phyloP scores from a whole-genome alignment of 64 coral and sea anemone species.

The Stichodactyla helianthus region DNA sequence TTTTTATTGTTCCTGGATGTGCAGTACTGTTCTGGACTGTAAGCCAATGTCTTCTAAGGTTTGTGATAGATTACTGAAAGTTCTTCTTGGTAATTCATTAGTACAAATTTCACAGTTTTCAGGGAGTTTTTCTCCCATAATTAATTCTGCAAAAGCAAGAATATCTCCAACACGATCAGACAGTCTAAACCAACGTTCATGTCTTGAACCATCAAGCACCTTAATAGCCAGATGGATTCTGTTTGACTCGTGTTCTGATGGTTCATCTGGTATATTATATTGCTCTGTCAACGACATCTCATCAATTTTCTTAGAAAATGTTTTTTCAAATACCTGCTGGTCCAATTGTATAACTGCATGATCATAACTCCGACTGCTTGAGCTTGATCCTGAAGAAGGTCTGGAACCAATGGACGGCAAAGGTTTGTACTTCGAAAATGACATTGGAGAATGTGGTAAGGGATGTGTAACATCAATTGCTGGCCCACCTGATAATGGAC shows the following conservation, averaged over 20 bases:
- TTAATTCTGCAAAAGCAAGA: constrained; percentile 67
- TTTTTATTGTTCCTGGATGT: constrained; percentile 53
- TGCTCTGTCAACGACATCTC: background rate
- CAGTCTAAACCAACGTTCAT: constrained; percentile 80
- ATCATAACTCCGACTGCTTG: background rate
- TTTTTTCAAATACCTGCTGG: background rate
- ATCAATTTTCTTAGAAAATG: background rate
- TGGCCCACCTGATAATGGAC: background rate
- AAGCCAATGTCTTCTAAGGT: constrained; percentile 54
- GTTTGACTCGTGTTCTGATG: constrained; percentile 40
- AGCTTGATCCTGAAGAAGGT: background rate
- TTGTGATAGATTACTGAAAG: constrained; percentile 49
- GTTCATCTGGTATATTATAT: constrained; percentile 49
- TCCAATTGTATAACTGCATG: background rate
- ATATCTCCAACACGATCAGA: constrained; percentile 50
- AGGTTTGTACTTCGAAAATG: constrained; percentile 78
- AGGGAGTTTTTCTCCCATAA: constrained; percentile 38
- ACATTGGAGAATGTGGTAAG: constrained; percentile 13
- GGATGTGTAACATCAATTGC: background rate
- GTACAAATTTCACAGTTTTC: constrained; percentile 56
- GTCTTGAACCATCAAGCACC: constrained; percentile 74
- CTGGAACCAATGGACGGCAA: constrained; percentile 61
- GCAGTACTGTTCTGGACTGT: constrained; percentile 73
- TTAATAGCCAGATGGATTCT: constrained; percentile 78
- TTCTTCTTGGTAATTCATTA: constrained; percentile 73